These are phyloP conservation scores for Ectropis crepuscularia DNA, from an alignment of 2,888 invertebrate species.

Conservation along the genomic window DNA sequence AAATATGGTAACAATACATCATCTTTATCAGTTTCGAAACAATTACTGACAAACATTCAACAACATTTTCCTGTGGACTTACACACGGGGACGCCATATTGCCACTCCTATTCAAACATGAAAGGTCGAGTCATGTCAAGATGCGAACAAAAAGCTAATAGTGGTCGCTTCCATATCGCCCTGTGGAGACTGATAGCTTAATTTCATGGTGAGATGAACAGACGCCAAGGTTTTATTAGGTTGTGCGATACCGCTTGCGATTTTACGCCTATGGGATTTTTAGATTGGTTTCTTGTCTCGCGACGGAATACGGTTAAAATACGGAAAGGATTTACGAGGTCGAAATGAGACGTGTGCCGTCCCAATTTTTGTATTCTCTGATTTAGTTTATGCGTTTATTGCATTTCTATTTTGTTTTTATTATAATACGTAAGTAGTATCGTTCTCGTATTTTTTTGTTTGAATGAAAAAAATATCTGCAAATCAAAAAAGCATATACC, in stretches of 20 bases:
- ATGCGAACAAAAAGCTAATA: slow-evolving; percentile 34
- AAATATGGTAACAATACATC: neutral
- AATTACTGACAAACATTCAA: slow-evolving; percentile 4
- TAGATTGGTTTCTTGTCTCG: slow-evolving; percentile 30
- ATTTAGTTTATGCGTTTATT: neutral
- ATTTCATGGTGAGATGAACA: slow-evolving; percentile 53
- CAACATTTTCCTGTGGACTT: slow-evolving; percentile 15
- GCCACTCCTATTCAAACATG: slow-evolving; percentile 23
- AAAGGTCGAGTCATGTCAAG: slow-evolving; percentile 23
- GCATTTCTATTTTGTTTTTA: neutral
- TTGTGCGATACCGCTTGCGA: slow-evolving; percentile 37
- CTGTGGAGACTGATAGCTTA: slow-evolving; percentile 45
- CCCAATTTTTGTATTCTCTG: neutral
- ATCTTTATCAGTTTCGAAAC: neutral
- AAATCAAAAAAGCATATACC: too few relatives aligned
- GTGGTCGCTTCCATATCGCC: slow-evolving; percentile 28
- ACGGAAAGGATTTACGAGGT: slow-evolving; percentile 13
- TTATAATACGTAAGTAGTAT: neutral
- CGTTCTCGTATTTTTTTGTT: too few relatives aligned
- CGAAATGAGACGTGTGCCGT: slow-evolving; percentile 20
- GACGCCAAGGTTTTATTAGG: slow-evolving; percentile 43
- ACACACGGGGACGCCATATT: slow-evolving; percentile 14
- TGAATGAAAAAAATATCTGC: too few relatives aligned
- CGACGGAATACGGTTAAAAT: slow-evolving; percentile 7
- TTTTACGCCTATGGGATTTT: slow-evolving; percentile 42